Conservation (phyloP, 1,140 invertebrate species). For the Sogatella furcifera region DNA sequence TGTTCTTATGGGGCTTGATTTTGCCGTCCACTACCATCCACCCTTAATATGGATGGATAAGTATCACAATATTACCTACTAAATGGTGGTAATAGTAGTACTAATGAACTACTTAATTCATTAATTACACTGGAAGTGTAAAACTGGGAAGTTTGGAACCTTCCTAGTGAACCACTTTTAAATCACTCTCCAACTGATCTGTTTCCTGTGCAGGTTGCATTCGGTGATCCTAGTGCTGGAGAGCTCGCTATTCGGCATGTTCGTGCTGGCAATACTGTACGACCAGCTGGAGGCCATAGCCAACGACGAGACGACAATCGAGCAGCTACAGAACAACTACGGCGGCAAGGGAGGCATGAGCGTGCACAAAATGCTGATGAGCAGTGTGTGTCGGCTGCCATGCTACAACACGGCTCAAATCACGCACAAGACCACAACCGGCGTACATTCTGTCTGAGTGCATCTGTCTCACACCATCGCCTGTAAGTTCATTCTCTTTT, state of each 20-base stretch:
- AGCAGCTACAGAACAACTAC: constrained; percentile 49
- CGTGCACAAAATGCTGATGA: constrained; percentile 19
- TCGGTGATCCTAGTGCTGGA: constrained; percentile 75
- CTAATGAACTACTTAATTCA: too few relatives aligned
- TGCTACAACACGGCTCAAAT: constrained; percentile 8
- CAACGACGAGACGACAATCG: constrained; percentile 70
- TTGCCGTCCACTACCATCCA: too few relatives aligned
- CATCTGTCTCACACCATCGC: not conserved
- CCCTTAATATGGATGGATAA: too few relatives aligned
- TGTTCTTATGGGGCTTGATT: too few relatives aligned
- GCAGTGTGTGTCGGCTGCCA: constrained; percentile 20
- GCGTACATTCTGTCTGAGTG: constrained; percentile 20
- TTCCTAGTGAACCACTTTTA: too few relatives aligned
- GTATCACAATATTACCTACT: too few relatives aligned
- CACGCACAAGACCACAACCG: not conserved
- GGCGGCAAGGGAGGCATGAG: constrained; percentile 15
- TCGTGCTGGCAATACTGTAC: constrained; percentile 79
- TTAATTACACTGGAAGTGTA: too few relatives aligned
- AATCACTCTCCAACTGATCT: too few relatives aligned
- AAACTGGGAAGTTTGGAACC: too few relatives aligned
- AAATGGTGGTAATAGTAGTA: too few relatives aligned
- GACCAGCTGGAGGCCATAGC: constrained; percentile 82
- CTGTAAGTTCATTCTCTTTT: not conserved
- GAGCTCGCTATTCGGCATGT: constrained; percentile 76
- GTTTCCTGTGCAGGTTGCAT: constrained; percentile 67